These are phyloP conservation scores for Pseudomugil tenellus DNA, from an alignment of 2,797 vertebrate species.

Conservation along the genomic window DNA sequence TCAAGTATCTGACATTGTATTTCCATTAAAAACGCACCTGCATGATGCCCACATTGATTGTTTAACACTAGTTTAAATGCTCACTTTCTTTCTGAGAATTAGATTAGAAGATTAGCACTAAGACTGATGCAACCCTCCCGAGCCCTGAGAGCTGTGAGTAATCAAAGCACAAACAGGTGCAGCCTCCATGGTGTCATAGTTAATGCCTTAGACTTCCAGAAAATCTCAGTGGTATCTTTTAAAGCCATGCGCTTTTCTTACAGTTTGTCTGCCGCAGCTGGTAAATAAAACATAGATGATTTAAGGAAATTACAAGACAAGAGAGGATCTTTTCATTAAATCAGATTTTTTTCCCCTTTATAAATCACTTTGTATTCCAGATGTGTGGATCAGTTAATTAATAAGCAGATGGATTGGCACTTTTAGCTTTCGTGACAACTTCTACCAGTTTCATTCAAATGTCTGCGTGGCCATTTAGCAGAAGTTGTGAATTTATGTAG, in stretches of 20 bases:
- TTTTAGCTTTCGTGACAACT: too few relatives aligned
- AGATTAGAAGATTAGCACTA: slow-evolving; percentile 2
- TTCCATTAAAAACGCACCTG: not conserved
- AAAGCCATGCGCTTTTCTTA: not conserved
- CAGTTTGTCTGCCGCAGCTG: not conserved
- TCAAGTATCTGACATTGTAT: not conserved
- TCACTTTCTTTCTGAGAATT: slow-evolving; percentile 8
- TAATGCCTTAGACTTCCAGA: not conserved
- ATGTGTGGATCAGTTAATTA: too few relatives aligned
- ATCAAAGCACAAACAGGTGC: slow-evolving; percentile 13
- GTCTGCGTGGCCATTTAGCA: too few relatives aligned
- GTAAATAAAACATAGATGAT: too few relatives aligned
- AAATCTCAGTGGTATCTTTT: slow-evolving; percentile 11
- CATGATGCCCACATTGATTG: not conserved
- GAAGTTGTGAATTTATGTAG: too few relatives aligned
- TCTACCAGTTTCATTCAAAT: too few relatives aligned
- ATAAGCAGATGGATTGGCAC: too few relatives aligned
- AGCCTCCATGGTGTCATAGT: not conserved
- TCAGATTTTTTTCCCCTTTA: too few relatives aligned
- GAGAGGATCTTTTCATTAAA: too few relatives aligned
- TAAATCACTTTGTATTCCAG: too few relatives aligned
- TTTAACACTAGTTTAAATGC: not conserved
- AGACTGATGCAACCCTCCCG: not conserved
- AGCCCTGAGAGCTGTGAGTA: not conserved
- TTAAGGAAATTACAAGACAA: too few relatives aligned